Base-by-base conservation (phyloP, 53 echinoderm and acorn worm genomes). In the Henricia sp. region DNA sequence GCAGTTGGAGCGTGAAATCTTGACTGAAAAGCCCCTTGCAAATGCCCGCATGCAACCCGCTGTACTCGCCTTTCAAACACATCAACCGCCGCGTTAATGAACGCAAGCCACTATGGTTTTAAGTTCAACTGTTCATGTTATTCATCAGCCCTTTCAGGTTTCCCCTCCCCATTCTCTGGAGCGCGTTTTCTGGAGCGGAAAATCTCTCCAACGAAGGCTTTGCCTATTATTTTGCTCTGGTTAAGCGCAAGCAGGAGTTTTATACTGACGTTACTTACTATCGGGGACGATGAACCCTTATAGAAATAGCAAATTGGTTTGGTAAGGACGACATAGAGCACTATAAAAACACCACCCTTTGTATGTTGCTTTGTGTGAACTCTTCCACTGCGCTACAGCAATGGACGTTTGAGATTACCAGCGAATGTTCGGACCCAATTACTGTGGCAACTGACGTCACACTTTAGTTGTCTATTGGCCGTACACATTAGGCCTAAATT, bases 181-280 rank as follows among this genome's bases (percentile, higher is more conserved):
- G 41, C 51, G 75, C 52, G 60, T 69, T 87, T 88, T 88, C 91
- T 91, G 88, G 91, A 88, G 91, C 91, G 91, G 76, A 91, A 88
- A 91, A 91, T 91, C 88, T 67, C 26, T 88, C 84, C 87, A 91
- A 84, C 84, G 75, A 76, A 72, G 86, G 68, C 39, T 67, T 75
- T 68, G 50, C 76, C 74, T 76, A 75, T 67, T 56, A 6, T 56
- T 56, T 76, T 76, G 68, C 55, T 67, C 67, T 67, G 74, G 74
- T 74, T 64, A 86, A 86, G 86, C 74, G 66, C 42, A 48, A 80
- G 64, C 29, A 80, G 46, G 48, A 33, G 35, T 33, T 24, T 30
- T 29, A 60, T 3, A 27, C 42, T 29, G 77, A 12, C 42, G 28
- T 70, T 80, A 42, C 80, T 32, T 35, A 14, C 63, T 46, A 24